Base-by-base conservation (phyloP, 2,888 invertebrate species). In the Quadroppia sp. region DNA sequence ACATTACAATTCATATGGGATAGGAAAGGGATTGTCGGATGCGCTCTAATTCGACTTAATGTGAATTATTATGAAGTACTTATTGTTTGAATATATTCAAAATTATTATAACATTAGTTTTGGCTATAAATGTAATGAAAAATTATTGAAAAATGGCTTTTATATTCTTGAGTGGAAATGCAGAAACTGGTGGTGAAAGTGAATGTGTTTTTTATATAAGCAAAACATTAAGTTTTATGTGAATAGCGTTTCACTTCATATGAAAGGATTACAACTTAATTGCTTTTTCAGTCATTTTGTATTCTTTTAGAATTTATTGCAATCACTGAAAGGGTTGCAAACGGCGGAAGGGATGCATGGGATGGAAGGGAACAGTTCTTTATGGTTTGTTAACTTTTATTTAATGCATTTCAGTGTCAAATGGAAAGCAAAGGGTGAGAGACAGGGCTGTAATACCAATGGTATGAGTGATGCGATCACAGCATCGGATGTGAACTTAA, bases 321-420 rank as follows among this genome's bases (percentile, higher is more conserved):
- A 59, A 59, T 30, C 59, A 59, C 20, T 50, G 20, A 50, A 50
- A 50, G 50, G 50, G 50, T 50, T 50, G 50, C 3, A n/a, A 45
- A 15, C 6, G 36, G 9, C 9, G 36, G 4, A 36, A 7, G 36
- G 36, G 36, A 36, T 36, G 36, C 7, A 50, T 23, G 23, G 59
- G 59, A 25, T 59, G 9, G 64, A 64, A 17, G 64, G 64, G 20
- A 64, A 36, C 64, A 36, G 36, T 64, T 64, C 64, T 64, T 64
- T 64, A 64, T 64, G 64, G 64, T 64, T 64, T 64, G 64, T 64
- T 64, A 64, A 64, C 64, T 64, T 64, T 64, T 64, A 64, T 64
- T 64, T 64, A 36, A 40, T 64, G 64, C 20, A 32, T 64, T 30
- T 30, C 40, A 36, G 40, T 64, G 32, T 36, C 40, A 32, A n/a